Evolutionary conservation across 1,140 invertebrate genomes (phyloP), one percentile per base, ranked within the genome.

Genomic region (Drosophila kepulauana): DNA sequence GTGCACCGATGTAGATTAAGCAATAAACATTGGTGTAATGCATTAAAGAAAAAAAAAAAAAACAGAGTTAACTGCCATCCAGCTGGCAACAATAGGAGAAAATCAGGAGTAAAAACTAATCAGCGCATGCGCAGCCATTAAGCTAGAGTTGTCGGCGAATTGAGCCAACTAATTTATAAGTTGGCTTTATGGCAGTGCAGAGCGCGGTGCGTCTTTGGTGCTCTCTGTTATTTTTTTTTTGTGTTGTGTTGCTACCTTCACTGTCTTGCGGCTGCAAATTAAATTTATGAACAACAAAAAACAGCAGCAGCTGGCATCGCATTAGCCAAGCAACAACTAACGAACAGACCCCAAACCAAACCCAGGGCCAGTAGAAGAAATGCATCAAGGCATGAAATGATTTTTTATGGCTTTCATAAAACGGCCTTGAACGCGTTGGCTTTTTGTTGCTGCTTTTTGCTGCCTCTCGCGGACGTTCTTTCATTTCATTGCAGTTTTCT

Each of bases 341-440:
- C 51, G 51, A 54, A 54, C 51, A 62, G 30, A 52, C 38, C 45
- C 70, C 30, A 49, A 43, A 45, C 56, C 13, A 66, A 38, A 52
- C 70, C 75, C 65, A 69, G 70, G 72, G 84, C 70, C 82, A 70
- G 68, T 61, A 20, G 35, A 57, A 90, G 86, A 89, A 89, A 89
- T 89, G 86, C 85, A 89, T 90, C 86, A 85, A 86, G 75, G 86
- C 85, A 90, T 89, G 86, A 89, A 89, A 90, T 89, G 86, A 78
- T 79, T 89, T 89, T 89, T 90, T 90, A 89, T 78, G 85, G 86
- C 86, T 90, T 90, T 90, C 81, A 89, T 86, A 86, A 90, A 85
- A 90, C 77, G 85, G 86, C 85, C 85, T 89, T 89, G 85, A 89
- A 89, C 67, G 74, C 66, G 48, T 61, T 75, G 33, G 30, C 43